Conservation (phyloP, 2,797 vertebrate genomes). For the Neostethus bicornis region DNA sequence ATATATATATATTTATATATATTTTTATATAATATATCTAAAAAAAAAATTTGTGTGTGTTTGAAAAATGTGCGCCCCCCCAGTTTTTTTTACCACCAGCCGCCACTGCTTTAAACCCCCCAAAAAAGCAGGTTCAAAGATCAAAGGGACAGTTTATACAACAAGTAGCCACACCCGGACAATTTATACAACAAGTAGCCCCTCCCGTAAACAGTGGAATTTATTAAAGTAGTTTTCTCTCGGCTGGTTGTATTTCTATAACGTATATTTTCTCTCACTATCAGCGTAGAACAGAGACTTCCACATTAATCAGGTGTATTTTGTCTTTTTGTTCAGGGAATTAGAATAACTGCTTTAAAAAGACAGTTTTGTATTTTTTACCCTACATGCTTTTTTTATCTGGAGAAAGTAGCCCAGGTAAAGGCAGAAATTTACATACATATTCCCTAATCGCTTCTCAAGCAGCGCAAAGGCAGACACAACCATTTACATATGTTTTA, state of each 20-base stretch:
- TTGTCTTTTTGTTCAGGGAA: neutral
- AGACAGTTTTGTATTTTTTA: neutral
- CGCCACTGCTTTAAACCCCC: too few relatives aligned
- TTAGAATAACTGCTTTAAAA: neutral
- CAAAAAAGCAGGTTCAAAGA: too few relatives aligned
- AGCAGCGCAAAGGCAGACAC: neutral
- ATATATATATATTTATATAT: too few relatives aligned
- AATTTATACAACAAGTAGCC: too few relatives aligned
- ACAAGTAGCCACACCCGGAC: too few relatives aligned
- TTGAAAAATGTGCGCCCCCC: too few relatives aligned
- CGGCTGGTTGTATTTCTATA: slow-evolving; percentile 4
- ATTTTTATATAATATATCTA: too few relatives aligned
- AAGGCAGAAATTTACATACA: slow-evolving; percentile 13
- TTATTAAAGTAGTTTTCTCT: slow-evolving; percentile 9
- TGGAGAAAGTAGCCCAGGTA: neutral
- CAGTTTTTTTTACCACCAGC: too few relatives aligned
- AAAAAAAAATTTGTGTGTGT: too few relatives aligned
- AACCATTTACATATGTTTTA: slow-evolving; percentile 4
- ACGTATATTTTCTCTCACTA: slow-evolving; percentile 8
- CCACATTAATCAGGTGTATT: neutral
- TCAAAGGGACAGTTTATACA: too few relatives aligned
- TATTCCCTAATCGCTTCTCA: slow-evolving; percentile 4
- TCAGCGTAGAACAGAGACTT: neutral
- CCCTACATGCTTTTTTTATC: neutral
- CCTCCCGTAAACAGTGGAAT: slow-evolving; percentile 44